Conservation (phyloP, 2,797 vertebrate genomes). For the Parauchenoglanis punctatus region DNA sequence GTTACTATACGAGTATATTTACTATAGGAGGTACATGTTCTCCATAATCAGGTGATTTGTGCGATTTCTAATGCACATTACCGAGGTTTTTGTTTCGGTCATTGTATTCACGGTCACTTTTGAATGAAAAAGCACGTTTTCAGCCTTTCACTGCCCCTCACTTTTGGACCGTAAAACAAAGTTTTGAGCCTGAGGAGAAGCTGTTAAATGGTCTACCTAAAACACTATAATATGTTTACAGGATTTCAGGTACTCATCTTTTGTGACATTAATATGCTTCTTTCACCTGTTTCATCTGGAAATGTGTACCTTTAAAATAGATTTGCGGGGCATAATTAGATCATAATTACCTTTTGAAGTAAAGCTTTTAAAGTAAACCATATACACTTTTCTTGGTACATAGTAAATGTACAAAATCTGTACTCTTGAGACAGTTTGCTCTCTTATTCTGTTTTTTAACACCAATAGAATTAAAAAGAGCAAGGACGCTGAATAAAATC, state of each 20-base stretch:
- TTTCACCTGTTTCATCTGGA: neutral
- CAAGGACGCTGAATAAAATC: conserved; percentile 10
- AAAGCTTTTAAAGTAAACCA: neutral
- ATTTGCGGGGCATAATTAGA: neutral
- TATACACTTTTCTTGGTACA: neutral
- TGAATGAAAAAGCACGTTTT: too few species aligned
- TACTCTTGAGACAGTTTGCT: neutral
- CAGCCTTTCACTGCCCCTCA: too few species aligned
- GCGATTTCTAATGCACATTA: too few species aligned
- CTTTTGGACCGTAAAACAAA: too few species aligned
- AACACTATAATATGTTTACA: neutral
- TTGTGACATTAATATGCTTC: neutral
- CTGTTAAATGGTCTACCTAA: neutral
- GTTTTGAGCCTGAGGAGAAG: neutral
- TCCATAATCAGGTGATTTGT: neutral
- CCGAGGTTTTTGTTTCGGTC: too few species aligned
- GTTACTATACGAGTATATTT: neutral
- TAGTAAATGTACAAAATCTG: neutral
- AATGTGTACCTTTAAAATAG: neutral
- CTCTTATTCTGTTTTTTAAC: neutral
- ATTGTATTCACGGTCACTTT: too few species aligned
- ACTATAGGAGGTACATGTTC: neutral
- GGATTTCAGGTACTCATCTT: neutral
- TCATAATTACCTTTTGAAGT: neutral
- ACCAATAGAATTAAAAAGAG: neutral